Evolutionary conservation across 2,797 vertebrate species (phyloP), one percentile per base, ranked within the genome.

Genomic region (Neosilurus hyrtlii): DNA sequence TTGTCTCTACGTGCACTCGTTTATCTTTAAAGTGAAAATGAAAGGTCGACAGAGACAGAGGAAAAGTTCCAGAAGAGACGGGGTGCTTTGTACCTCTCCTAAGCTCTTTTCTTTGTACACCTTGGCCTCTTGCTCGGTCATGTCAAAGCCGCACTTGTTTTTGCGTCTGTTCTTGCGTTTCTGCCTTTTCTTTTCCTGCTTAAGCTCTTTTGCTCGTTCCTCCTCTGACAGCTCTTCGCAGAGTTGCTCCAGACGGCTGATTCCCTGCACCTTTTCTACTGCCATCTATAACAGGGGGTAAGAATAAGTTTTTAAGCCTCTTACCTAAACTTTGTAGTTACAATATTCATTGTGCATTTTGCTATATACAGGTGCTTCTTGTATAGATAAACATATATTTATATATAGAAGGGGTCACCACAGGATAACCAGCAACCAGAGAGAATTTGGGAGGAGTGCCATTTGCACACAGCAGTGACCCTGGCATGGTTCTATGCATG

Each of bases 181-280:
- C 89, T 98, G 97, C 80, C 97, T 95, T 88, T 99, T 99, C 91
- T 98, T 99, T 94, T 99, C 97, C 89, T 97, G 97, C 87, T 98
- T 98, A 6, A 99, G 95, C 90, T 98, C 97, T 91, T 96, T 95
- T 82, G 96, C 97, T 82, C 96, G 91, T 90, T 99, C 97, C 82
- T 99, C 97, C 90, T 99, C 96, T 1, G 97, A 98, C 84, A 99
- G 95, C 87, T 99, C 96, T 89, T 99, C 97, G 18, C 97, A 97
- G 83, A 99, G 96, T 93, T 99, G 97, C 89, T 99, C 97, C 82
- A 99, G 89, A 8, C 97, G 95, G 90, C 97, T 99, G 88, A 99
- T 96, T 59, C 98, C 97, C 91, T 98, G 97, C 89, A 98, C 96
- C 91, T 97, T 97, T 91, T 99, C 98, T 89, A 99, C 96, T 3